phyloP scores from a whole-genome alignment of 92 coral and sea anemone genomes.

The Micromussa lordhowensis region DNA sequence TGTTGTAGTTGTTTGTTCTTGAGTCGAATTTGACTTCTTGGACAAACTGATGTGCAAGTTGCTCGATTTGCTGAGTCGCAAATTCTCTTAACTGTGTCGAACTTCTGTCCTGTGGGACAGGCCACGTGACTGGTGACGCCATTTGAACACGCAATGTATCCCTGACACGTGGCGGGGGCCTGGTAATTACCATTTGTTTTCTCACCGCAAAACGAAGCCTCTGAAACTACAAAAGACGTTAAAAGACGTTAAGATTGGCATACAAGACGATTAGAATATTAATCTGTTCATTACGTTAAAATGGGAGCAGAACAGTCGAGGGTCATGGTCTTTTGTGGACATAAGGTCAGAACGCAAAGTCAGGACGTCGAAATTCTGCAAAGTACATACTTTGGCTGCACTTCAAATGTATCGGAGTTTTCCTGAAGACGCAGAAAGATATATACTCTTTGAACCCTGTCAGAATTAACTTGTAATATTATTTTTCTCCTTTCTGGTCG shows the following conservation, averaged over 20 bases:
- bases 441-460: not conserved
- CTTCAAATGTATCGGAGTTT: too few relatives aligned
- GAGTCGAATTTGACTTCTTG: not conserved
- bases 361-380: too few relatives aligned
- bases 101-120: conserved; percentile 61
- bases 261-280: too few relatives aligned
- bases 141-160: conserved; percentile 64
- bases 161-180: conserved; percentile 57
- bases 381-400: too few relatives aligned
- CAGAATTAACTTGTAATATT: not conserved
- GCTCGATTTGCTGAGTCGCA: conserved; percentile 42
- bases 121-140: conserved; percentile 65
- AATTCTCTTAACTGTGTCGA: conserved; percentile 44
- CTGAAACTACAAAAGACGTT: conserved; percentile 28
- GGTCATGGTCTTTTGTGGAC: too few relatives aligned
- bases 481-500: not conserved
- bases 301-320: too few relatives aligned
- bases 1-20: not conserved
- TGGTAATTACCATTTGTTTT: conserved; percentile 73
- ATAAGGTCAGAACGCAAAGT: too few relatives aligned
- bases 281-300: too few relatives aligned
- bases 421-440: too few relatives aligned
- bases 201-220: conserved; percentile 57
- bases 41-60: conserved; percentile 7
- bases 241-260: not conserved